phyloP scores from a whole-genome alignment of 2,888 invertebrate genomes.

The Drosophila peninsularis region DNA sequence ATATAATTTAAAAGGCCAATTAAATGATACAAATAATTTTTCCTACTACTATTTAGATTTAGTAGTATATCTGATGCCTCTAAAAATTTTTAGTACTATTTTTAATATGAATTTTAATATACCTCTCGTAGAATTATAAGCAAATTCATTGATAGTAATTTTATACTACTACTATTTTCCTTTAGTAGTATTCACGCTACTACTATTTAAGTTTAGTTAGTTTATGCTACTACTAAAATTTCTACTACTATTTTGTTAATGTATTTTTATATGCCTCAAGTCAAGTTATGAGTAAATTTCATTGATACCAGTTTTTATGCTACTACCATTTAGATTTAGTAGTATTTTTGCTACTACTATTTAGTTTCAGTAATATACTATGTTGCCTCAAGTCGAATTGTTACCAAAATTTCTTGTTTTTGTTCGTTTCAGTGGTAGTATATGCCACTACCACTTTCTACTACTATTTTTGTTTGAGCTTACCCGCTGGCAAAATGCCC shows the following conservation, averaged over 20 bases:
- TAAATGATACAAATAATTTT: too few relatives aligned
- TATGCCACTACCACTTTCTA: constrained; percentile 30
- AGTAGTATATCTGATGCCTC: neutral
- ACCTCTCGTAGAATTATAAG: constrained; percentile 6
- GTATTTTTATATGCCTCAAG: neutral
- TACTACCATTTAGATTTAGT: neutral
- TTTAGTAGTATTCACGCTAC: neutral
- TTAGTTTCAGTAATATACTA: neutral
- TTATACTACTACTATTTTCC: too few relatives aligned
- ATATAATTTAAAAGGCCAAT: neutral
- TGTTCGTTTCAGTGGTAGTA: constrained; percentile 1
- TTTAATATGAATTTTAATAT: neutral
- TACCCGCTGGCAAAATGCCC: constrained; percentile 89
- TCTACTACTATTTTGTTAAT: neutral
- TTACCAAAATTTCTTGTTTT: constrained; percentile 44
- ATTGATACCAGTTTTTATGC: neutral
- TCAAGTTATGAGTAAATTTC: neutral
- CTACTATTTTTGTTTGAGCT: constrained; percentile 78
- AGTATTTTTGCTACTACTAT: neutral
- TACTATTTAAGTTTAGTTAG: neutral
- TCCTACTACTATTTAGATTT: neutral
- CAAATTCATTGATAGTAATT: too few relatives aligned
- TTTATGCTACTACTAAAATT: neutral
- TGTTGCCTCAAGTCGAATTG: constrained; percentile 46
- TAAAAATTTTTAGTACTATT: neutral